Evolutionary conservation across 2,797 vertebrate genomes (phyloP).

Genomic region (Luscinia luscinia): DNA sequence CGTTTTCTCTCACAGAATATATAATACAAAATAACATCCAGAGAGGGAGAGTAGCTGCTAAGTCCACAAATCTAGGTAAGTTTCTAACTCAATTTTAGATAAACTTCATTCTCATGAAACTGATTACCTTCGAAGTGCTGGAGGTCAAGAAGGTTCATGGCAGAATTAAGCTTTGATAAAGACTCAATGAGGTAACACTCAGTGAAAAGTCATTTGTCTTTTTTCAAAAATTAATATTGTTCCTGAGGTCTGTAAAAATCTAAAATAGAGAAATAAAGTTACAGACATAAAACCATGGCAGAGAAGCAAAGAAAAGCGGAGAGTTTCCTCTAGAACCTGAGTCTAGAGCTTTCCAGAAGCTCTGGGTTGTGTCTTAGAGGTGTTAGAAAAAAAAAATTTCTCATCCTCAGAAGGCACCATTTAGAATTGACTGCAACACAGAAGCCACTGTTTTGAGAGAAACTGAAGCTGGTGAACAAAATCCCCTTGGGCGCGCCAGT

Average conservation of each 20-base stretch:
- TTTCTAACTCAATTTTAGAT: neutral
- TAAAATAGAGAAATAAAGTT: neutral
- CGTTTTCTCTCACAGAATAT: neutral
- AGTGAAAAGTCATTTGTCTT: neutral
- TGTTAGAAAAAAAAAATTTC: accelerated
- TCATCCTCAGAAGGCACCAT: neutral
- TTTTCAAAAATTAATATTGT: neutral
- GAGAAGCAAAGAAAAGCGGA: neutral
- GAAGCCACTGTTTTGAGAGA: neutral
- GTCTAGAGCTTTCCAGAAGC: neutral
- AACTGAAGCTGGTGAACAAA: neutral
- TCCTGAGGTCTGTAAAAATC: neutral
- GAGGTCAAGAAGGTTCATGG: neutral
- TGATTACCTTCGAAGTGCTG: neutral
- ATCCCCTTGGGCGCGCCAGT: accelerated
- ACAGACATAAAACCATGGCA: neutral
- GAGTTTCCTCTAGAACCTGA: neutral
- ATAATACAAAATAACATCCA: neutral
- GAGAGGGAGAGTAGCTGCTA: neutral
- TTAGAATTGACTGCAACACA: neutral
- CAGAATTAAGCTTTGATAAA: neutral
- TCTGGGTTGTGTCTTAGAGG: neutral
- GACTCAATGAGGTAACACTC: neutral
- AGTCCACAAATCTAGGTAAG: neutral
- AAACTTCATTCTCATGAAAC: neutral